Evolutionary conservation across 2,888 invertebrate species (phyloP).

Genomic region (Liodrosophila aerea): DNA sequence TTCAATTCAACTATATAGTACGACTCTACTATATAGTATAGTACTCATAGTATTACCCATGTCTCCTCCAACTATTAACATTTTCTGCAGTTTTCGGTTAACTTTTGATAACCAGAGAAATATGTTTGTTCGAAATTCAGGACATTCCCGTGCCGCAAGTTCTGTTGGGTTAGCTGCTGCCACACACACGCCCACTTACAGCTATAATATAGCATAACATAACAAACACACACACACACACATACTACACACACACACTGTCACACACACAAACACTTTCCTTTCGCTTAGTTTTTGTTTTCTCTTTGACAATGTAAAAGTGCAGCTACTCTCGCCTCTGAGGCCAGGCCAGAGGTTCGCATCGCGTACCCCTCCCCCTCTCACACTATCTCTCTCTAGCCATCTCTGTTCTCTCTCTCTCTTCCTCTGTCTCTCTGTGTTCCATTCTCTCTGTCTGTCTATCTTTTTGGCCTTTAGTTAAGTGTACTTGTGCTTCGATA

Average conservation of each 20-base stretch:
- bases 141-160: constrained; percentile 21
- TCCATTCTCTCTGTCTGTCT: constrained; percentile 22
- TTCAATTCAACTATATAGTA: no score
- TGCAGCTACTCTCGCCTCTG: constrained; percentile 6
- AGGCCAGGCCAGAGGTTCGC: constrained; percentile 31
- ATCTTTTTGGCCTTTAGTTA: constrained; percentile 68
- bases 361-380: no score
- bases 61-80: no score
- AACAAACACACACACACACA: constrained; percentile 9
- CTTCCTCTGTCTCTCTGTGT: constrained; percentile 13
- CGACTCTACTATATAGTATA: no score
- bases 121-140: constrained; percentile 1
- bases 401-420: constrained; percentile 1
- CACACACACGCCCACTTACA: constrained; percentile 3
- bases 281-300: constrained; percentile 42
- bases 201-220: constrained; percentile 13
- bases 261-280: constrained; percentile 43
- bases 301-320: constrained; percentile 56
- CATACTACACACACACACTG: constrained; percentile 2
- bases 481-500: constrained; percentile 71
- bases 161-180: constrained; percentile 37
- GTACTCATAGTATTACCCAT: no score
- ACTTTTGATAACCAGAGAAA: not conserved
- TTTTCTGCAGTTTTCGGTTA: not conserved
- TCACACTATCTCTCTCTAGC: constrained; percentile 20